Base-by-base conservation (phyloP, 2,888 invertebrate species). In the Myathropa florea region DNA sequence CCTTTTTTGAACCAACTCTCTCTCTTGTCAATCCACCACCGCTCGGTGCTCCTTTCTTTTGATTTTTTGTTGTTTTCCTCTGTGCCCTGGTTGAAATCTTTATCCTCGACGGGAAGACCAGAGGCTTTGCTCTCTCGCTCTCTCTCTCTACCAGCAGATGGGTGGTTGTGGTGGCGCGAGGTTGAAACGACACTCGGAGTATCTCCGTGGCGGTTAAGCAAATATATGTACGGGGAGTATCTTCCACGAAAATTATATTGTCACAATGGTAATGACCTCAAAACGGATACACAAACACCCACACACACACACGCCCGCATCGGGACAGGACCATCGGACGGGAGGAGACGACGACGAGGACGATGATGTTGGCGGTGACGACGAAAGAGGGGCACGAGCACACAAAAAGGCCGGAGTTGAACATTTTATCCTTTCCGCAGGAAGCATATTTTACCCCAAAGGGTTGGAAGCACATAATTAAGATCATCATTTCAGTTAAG, bases 381-480 rank as follows among this genome's bases (percentile, higher is more conserved):
- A 30, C 2, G 3, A 9, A 9, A 6, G 57, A 0, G 12, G 14
- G 14, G 57, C 24, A 24, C 23, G 10, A 14, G 23, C 24, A 57
- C 57, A 57, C 46, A 65, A 78, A 70, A 61, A 21, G 53, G 33
- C 59, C 60, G 14, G 73, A 77, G 78, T 78, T 82, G 61, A 86
- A 67, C 82, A 78, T 75, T 86, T 78, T 59, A 82, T 86, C 82
- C 82, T 59, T 78, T 86, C 82, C 78, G 75, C 82, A 78, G 82
- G 75, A 86, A 82, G 71, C 82, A 82, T 86, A 82, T 78, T 82
- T 86, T 71, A 78, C 78, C 78, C 82, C 28, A 61, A 68, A 84
- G 67, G 86, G 82, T 86, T 75, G 86, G 82, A 86, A 86, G 82
- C 82, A 86, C 86, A 86, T 86, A 82, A 86, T 86, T 86, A 86